Evolutionary conservation across 2,888 invertebrate genomes (phyloP), one percentile per base, ranked within the genome.

Genomic region (Thymelicus sylvestris): DNA sequence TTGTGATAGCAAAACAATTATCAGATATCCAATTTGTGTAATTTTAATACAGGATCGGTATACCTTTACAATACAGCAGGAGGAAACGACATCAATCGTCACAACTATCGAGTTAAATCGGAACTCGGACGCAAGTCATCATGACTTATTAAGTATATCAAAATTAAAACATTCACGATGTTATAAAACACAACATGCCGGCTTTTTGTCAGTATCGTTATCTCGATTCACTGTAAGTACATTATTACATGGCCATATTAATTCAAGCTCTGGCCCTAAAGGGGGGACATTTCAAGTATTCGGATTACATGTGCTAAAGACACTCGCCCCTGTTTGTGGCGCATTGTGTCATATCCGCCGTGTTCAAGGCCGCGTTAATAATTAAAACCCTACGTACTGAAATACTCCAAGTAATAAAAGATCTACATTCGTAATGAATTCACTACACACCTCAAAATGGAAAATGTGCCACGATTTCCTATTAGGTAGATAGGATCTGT

Each of bases 291-390:
- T 64, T 52, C 15, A 39, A 39, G 50, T 52, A 39, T 64, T 39
- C 64, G 50, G 52, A 63, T 50, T 64, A 64, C 52, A 52, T 39
- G 48, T 64, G 50, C 39, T 50, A 50, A 62, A 64, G 50, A 50
- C 59, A 64, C 38, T 64, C 52, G 64, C 64, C 52, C 64, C 64
- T 64, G 50, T 52, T 38, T 39, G 64, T 64, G 64, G 10, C 64
- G 50, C 50, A 52, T 64, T 64, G 64, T 48, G 64, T 64, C 64
- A 64, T 64, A 64, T 64, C 64, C 64, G 64, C 64, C 10, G 52
- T 52, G 39, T 50, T 50, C 64, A 64, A 64, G 64, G 64, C 50
- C 64, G 64, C 48, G 38, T 64, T 64, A 38, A 64, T 64, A 39
- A 64, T 64, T 64, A 38, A 12, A 38, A 52, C 50, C 64, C 64